These are phyloP conservation scores for Scrobipalpa atriplicella DNA, from an alignment of 2,888 invertebrate genomes.

Conservation along the genomic window DNA sequence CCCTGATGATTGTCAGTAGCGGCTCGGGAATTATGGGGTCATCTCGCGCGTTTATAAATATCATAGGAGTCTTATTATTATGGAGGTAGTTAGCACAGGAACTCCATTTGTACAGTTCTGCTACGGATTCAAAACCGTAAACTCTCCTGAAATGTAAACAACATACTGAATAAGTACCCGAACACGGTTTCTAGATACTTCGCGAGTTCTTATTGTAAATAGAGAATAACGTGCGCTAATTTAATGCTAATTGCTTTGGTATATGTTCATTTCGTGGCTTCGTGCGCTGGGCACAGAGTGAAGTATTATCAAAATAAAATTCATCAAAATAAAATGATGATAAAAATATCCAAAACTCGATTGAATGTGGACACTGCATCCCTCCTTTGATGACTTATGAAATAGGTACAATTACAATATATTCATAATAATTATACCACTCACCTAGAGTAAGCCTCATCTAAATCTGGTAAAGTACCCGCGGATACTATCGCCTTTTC, in stretches of 20 bases:
- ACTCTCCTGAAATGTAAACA: constrained; percentile 82
- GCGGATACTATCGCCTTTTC: constrained; percentile 93
- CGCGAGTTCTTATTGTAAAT: too few species aligned
- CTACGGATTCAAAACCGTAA: constrained; percentile 89
- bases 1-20: constrained; percentile 87
- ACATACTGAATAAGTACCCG: too few species aligned
- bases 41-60: constrained; percentile 95
- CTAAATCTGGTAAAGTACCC: constrained; percentile 93
- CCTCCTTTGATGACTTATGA: too few species aligned
- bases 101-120: constrained; percentile 92
- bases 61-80: constrained; percentile 92
- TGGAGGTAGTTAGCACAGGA: constrained; percentile 91
- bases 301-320: too few species aligned
- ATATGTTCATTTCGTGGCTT: too few species aligned
- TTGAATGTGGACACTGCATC: too few species aligned
- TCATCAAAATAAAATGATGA: too few species aligned
- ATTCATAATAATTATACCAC: constrained; percentile 10
- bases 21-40: constrained; percentile 95
- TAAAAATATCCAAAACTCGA: too few species aligned
- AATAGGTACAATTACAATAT: neutral
- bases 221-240: too few species aligned
- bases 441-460: constrained; percentile 93
- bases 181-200: too few species aligned
- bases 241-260: too few species aligned
- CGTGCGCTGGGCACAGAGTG: too few species aligned